Evolutionary conservation across 2,888 invertebrate species (phyloP).

Genomic region (Lasiommata megera): DNA sequence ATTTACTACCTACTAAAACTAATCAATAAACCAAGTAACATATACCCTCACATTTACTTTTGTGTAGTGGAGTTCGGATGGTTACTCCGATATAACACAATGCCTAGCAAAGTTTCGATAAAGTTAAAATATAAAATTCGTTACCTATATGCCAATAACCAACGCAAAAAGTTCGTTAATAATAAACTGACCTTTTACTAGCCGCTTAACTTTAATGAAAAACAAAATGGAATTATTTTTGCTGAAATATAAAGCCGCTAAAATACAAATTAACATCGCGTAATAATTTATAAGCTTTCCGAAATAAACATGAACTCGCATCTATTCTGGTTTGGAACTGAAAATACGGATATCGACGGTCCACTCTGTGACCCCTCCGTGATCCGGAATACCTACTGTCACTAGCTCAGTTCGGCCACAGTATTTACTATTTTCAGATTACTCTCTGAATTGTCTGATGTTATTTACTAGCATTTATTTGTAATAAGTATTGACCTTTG

Average conservation of each 20-base stretch:
- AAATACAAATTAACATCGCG: slow-evolving; percentile 17
- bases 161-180: too few relatives aligned
- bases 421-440: slow-evolving; percentile 2
- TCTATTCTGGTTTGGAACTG: slow-evolving; percentile 55
- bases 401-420: neutral
- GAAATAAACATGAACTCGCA: slow-evolving; percentile 62
- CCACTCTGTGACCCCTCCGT: slow-evolving; percentile 53
- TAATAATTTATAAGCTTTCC: slow-evolving; percentile 49
- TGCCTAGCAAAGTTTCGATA: too few relatives aligned
- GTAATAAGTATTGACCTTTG: too few relatives aligned
- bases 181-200: too few relatives aligned
- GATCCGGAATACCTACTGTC: slow-evolving; percentile 41
- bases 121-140: too few relatives aligned
- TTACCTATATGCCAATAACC: too few relatives aligned
- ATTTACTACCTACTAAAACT: too few relatives aligned
- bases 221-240: slow-evolving; percentile 31
- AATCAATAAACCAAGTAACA: too few relatives aligned
- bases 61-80: too few relatives aligned
- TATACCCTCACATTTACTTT: too few relatives aligned
- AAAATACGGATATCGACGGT: slow-evolving; percentile 48
- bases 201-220: neutral
- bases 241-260: slow-evolving; percentile 33
- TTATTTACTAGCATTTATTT: too few relatives aligned
- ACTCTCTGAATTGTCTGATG: neutral
- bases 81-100: too few relatives aligned